Evolutionary conservation across 2,888 invertebrate genomes (phyloP).

Genomic region (Ophion ventricosus): DNA sequence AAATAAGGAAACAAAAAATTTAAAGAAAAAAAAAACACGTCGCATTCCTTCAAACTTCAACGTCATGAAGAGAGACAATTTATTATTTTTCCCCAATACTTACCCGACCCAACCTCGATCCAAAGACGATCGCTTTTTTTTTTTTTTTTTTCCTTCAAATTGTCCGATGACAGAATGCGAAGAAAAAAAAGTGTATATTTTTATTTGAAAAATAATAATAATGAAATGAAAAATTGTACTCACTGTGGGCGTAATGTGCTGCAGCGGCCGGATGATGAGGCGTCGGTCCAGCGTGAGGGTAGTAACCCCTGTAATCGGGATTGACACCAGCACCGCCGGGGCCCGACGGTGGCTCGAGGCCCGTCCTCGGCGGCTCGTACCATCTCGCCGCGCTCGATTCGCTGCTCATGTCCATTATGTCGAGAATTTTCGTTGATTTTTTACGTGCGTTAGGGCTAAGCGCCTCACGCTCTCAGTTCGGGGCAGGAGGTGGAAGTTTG

Average conservation of each 20-base stretch:
- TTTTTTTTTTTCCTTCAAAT: no score
- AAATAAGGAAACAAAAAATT: no score
- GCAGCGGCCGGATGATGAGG: slow-evolving; percentile 81
- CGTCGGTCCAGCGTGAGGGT: slow-evolving; percentile 81
- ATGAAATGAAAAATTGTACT: slow-evolving; percentile 69
- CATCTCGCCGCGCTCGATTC: slow-evolving; percentile 82
- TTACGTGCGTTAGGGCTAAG: slow-evolving; percentile 59
- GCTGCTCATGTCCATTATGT: slow-evolving; percentile 83
- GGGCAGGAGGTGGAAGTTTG: neutral
- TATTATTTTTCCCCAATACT: no score
- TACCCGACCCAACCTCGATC: no score
- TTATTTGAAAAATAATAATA: neutral
- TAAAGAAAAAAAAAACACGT: no score
- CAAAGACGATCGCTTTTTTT: no score
- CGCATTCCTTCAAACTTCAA: no score
- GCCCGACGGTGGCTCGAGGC: slow-evolving; percentile 79
- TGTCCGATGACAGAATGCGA: no score
- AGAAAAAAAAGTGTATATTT: no score
- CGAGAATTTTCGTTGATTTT: slow-evolving; percentile 75
- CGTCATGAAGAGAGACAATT: no score
- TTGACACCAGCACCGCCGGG: slow-evolving; percentile 77
- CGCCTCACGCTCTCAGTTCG: slow-evolving; percentile 57
- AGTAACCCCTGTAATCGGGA: slow-evolving; percentile 82
- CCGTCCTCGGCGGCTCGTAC: slow-evolving; percentile 82
- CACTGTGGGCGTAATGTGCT: slow-evolving; percentile 82